Evolutionary conservation across 2,797 vertebrate species (phyloP), one percentile per base, ranked within the genome.

Genomic region (Brotula barbata): DNA sequence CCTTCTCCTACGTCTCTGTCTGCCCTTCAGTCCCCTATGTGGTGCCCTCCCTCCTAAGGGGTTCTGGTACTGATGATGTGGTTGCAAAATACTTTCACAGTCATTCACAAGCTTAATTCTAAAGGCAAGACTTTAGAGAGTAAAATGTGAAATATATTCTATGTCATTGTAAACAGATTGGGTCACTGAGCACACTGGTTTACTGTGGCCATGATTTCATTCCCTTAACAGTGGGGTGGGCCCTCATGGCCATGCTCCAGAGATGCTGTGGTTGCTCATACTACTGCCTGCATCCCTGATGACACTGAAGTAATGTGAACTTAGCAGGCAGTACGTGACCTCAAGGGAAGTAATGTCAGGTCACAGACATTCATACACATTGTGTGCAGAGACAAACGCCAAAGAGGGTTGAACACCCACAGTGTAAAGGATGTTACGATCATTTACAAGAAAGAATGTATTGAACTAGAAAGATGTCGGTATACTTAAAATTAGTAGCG

Each of bases 1-100:
- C 79, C 39, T 64, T 47, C 49, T 52, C 41, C 48, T 1, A 1
- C 9, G 33, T 54, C 61, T 37, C 51, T 48, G 49, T 44, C 61
- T 34, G 25, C 23, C 67, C 64, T 43, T 28, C 49, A 44, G 31
- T 54, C 62, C 43, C 58, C 55, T 56, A 54, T 46, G 64, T 57
- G 58, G 51, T 71, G 47, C 64, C 60, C 52, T 65, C 56, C 64
- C 67, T 59, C 71, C 64, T 22, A 53, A 36, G 17, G 6, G 19
- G 37, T 46, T 44, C 3, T 53, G 17, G 46, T n/a, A 42, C 11
- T 12, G 17, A 45, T 15, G 3, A 13, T 1, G 3, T 23, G 13
- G 44, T 51, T 39, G 17, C 3, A 47, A 52, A 56, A 54, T 21
- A 47, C 5, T 5, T 41, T 15, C 22, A 16, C 22, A 12, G 14